Conservation (phyloP, 2,888 invertebrate species). For the Chamaedrilus cognettii region DNA sequence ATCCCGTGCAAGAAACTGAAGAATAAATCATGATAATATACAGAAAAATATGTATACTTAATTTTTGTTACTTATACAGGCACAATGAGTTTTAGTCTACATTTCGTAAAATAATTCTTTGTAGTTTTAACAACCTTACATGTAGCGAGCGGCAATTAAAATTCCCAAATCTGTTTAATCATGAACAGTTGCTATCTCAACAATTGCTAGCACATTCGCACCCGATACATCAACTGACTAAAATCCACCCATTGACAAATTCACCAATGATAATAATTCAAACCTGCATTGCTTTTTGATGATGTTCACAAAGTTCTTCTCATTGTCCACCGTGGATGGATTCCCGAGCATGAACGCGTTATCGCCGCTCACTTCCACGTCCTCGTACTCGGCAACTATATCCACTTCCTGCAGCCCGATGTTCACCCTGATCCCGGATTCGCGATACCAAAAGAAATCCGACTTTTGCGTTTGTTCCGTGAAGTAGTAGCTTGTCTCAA, state of each 20-base stretch:
- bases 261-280: not conserved
- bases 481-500: slow-evolving; percentile 49
- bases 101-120: too few species aligned
- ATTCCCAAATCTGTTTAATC: too few species aligned
- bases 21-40: too few species aligned
- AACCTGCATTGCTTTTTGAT: not conserved
- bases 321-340: too few species aligned
- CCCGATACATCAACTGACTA: not conserved
- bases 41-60: too few species aligned
- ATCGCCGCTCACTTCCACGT: slow-evolving; percentile 49
- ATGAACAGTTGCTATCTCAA: too few species aligned
- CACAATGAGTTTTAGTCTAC: too few species aligned
- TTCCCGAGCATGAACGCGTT: slow-evolving; percentile 31
- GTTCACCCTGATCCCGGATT: slow-evolving; percentile 50
- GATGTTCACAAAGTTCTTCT: not conserved
- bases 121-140: too few species aligned
- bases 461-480: slow-evolving; percentile 51
- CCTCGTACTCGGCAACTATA: slow-evolving; percentile 52
- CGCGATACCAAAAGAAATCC: slow-evolving; percentile 50
- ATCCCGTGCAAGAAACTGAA: too few species aligned
- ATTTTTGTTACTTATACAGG: too few species aligned
- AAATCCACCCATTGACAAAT: not conserved
- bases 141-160: too few species aligned
- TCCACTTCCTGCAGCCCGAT: slow-evolving; percentile 49
- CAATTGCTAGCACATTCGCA: too few species aligned